phyloP scores from a whole-genome alignment of 2,797 vertebrate species.

The Ceyx erithaca region DNA sequence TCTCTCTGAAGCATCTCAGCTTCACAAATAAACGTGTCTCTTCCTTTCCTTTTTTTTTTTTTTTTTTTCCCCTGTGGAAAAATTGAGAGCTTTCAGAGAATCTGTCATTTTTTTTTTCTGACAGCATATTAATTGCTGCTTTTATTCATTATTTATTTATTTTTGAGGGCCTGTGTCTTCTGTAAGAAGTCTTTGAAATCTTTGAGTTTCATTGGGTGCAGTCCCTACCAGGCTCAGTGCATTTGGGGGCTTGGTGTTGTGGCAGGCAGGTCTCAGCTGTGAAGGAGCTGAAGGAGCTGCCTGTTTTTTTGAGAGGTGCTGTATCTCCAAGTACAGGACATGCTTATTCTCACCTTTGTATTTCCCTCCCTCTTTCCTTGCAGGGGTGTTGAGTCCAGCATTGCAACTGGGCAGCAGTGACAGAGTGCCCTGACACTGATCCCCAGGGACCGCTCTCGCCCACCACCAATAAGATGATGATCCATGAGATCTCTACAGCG shows the following conservation, averaged over 20 bases:
- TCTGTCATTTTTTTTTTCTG: background rate
- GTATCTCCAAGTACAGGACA: accelerated
- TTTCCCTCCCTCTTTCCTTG: background rate
- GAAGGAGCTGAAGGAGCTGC: background rate
- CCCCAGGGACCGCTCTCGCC: background rate
- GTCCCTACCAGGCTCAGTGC: accelerated
- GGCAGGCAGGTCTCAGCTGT: background rate
- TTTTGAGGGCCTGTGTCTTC: background rate
- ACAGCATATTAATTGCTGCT: background rate
- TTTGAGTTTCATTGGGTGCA: background rate
- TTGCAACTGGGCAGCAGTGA: background rate
- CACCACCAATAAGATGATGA: background rate
- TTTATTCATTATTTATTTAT: background rate
- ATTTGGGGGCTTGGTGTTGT: no score
- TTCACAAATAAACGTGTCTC: background rate
- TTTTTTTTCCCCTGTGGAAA: background rate
- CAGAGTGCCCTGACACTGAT: background rate
- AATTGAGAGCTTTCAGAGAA: slow-evolving; percentile 5
- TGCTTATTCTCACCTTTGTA: background rate
- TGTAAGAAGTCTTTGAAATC: background rate
- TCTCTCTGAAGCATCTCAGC: background rate
- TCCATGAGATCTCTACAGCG: background rate
- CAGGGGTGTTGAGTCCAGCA: slow-evolving; percentile 1
- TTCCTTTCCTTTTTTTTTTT: background rate
- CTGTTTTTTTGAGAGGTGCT: background rate